A percentile compares a stretch with the other conserved stretches of the same genome.
Conservation (phyloP, 1,140 invertebrate species). For the Caenorhabditis brenneri region DNA sequence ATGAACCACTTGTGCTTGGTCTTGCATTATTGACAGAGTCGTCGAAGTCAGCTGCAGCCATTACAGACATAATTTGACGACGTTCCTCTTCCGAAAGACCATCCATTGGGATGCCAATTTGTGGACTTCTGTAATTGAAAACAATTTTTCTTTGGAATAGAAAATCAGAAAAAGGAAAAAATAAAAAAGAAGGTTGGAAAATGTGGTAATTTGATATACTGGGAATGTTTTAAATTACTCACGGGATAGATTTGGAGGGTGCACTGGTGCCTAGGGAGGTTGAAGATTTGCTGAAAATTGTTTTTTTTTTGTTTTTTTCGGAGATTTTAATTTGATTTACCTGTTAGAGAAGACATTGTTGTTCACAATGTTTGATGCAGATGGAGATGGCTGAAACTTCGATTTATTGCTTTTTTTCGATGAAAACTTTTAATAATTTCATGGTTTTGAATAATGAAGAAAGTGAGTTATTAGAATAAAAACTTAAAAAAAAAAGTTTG, state of each 20-base stretch:
- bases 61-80: slow-evolving; percentile 67
- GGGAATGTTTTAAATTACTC: slow-evolving; percentile 37
- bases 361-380: slow-evolving; percentile 3
- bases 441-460: too few relatives aligned
- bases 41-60: slow-evolving; percentile 69
- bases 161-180: not conserved
- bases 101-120: slow-evolving; percentile 59
- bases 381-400: slow-evolving; percentile 17
- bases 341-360: slow-evolving; percentile 30
- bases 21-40: slow-evolving; percentile 46
- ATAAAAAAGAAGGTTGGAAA: not conserved
- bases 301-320: not conserved
- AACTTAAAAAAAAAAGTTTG: too few relatives aligned
- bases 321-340: not conserved
- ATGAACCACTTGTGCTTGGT: slow-evolving; percentile 24
- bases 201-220: slow-evolving; percentile 34
- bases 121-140: not conserved
- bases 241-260: slow-evolving; percentile 12
- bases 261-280: slow-evolving; percentile 28
- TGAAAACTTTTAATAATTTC: too few relatives aligned
- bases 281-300: slow-evolving; percentile 5
- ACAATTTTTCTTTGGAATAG: too few relatives aligned
- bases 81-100: slow-evolving; percentile 68
- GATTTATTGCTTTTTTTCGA: too few relatives aligned
- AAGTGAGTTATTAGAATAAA: too few relatives aligned